Conservation (phyloP, 2,888 invertebrate genomes). For the Scaptomyza tumidula region DNA sequence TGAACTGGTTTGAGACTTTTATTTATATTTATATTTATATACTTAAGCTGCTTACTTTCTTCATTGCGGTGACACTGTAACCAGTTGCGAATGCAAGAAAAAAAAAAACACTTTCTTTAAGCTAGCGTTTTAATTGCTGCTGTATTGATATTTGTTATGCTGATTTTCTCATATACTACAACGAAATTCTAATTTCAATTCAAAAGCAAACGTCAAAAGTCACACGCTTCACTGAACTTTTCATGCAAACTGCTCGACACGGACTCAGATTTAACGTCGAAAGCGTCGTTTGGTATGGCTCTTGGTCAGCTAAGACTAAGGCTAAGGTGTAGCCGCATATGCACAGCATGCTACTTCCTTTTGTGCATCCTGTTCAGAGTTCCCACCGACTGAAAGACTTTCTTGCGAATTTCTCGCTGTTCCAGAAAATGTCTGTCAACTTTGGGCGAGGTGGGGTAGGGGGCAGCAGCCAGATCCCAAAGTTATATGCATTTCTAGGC, state of each 20-base stretch:
- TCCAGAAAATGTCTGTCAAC: constrained; percentile 73
- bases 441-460: constrained; percentile 1
- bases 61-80: background rate
- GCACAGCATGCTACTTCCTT: constrained; percentile 77
- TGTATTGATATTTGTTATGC: background rate
- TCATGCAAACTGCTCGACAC: constrained; percentile 42
- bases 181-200: constrained; percentile 7
- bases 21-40: too few relatives aligned
- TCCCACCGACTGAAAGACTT: constrained; percentile 53
- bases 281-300: constrained; percentile 12
- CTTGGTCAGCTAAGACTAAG: constrained; percentile 1
- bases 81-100: background rate
- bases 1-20: background rate
- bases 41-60: background rate
- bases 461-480: constrained; percentile 17
- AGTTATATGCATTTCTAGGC: constrained; percentile 62
- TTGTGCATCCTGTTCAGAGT: constrained; percentile 63
- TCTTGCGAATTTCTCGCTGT: constrained; percentile 72
- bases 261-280: constrained; percentile 49
- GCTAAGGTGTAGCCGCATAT: constrained; percentile 7
- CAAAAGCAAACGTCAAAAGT: constrained; percentile 43
- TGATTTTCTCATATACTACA: constrained; percentile 12
- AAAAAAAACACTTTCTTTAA: background rate
- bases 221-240: constrained; percentile 46
- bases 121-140: background rate